Evolutionary conservation across 2,113 vertebrate genomes (phyloP).

Genomic region (Notiomystis cincta): DNA sequence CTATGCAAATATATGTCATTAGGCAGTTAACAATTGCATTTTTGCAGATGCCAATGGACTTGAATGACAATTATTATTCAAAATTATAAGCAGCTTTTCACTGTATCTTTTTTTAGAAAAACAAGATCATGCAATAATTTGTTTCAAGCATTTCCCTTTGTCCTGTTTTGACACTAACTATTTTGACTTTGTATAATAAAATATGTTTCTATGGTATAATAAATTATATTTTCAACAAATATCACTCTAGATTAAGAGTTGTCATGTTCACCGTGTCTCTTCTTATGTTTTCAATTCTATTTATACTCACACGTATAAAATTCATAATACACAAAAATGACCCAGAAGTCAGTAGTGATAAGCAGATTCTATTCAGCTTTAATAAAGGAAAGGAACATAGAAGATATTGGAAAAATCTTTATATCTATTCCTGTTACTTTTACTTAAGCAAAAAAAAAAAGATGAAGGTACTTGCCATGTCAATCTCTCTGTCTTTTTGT

Average conservation of each 20-base stretch:
- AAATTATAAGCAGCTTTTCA: conserved; percentile 35
- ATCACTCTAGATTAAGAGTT: not conserved
- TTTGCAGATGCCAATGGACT: conserved; percentile 54
- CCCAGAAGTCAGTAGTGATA: not conserved
- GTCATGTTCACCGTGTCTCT: not conserved
- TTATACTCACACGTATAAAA: not conserved
- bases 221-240: not conserved
- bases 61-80: conserved; percentile 55
- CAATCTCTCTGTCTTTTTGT: not conserved
- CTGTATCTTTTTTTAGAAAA: conserved; percentile 44
- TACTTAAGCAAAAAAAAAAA: not conserved
- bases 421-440: not conserved
- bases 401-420: not conserved
- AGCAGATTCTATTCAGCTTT: not conserved
- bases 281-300: not conserved
- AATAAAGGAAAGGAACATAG: not conserved
- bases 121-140: conserved; percentile 19
- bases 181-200: not conserved
- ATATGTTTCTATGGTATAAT: not conserved
- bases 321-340: not conserved
- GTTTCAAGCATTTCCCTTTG: conserved; percentile 8
- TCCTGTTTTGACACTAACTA: not conserved
- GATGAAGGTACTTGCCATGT: not conserved
- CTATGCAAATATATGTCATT: conserved; percentile 73
- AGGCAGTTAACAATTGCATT: conserved; percentile 65